Evolutionary conservation across 2,113 vertebrate species (phyloP).

Genomic region (Pterophyllum scalare): DNA sequence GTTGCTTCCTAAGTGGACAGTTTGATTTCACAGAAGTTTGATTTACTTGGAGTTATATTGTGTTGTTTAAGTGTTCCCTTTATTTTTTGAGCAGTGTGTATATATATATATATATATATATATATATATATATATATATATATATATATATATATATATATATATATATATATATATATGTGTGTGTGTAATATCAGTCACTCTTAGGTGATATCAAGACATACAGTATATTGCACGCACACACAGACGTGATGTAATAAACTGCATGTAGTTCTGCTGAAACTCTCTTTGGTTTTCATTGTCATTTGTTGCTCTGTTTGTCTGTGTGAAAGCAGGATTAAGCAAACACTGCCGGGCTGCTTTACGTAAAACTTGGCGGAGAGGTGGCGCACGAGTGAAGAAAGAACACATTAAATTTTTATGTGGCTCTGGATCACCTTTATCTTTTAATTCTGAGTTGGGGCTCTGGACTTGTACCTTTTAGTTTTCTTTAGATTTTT

Average conservation of each 20-base stretch:
- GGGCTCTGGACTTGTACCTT: too few species aligned
- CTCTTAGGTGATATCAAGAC: neutral
- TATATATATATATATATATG: neutral
- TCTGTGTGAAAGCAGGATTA: conserved; percentile 4
- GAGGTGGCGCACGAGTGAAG: neutral
- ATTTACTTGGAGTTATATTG: too few species aligned
- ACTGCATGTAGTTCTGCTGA: neutral
- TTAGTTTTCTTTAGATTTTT: neutral
- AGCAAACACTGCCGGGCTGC: neutral
- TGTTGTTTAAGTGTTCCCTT: too few species aligned
- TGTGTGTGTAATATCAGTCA: neutral
- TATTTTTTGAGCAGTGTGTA: too few species aligned
- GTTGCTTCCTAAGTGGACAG: too few species aligned
- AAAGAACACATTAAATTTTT: neutral
- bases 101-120: too few species aligned
- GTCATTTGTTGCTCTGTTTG: neutral
- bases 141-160: too few species aligned
- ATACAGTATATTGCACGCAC: neutral
- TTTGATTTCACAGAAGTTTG: too few species aligned
- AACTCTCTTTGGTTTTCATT: neutral
- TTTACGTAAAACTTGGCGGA: neutral
- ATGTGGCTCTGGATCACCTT: neutral
- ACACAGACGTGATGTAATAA: neutral
- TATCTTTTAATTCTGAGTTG: neutral
- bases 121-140: too few species aligned